Percentiles rank a stretch among this genome's conserved stretches.
Conservation (phyloP, 1,140 invertebrate species). For the Drosophila neocordata region DNA sequence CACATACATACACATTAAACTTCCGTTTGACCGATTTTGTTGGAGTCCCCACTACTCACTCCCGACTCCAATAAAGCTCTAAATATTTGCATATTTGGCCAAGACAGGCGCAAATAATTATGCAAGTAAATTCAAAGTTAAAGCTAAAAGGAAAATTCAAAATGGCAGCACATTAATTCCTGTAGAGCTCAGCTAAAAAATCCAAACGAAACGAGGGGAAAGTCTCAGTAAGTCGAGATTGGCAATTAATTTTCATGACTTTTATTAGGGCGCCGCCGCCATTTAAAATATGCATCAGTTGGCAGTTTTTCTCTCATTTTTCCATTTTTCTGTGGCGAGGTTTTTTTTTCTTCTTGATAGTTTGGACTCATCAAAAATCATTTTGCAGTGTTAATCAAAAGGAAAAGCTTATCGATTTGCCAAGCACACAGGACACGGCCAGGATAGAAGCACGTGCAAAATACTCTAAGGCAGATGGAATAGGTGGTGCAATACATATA, state of each 20-base stretch:
- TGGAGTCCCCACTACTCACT: neutral
- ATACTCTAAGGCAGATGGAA: neutral
- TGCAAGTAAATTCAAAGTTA: neutral
- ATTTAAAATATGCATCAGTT: constrained; percentile 28
- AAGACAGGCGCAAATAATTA: constrained; percentile 12
- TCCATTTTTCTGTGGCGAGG: neutral
- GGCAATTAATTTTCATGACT: constrained; percentile 72
- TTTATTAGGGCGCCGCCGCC: constrained; percentile 23
- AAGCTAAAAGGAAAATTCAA: constrained; percentile 23
- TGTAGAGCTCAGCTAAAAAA: constrained; percentile 46
- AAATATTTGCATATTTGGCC: constrained; percentile 58
- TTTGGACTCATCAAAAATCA: constrained; percentile 41
- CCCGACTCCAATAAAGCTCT: neutral
- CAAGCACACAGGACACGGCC: neutral
- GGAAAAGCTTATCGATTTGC: constrained; percentile 33
- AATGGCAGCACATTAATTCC: constrained; percentile 47
- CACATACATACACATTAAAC: constrained; percentile 9
- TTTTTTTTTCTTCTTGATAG: neutral
- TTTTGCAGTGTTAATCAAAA: constrained; percentile 53
- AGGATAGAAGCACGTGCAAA: constrained; percentile 9
- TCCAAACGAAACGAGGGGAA: neutral
- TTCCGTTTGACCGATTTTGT: constrained; percentile 58
- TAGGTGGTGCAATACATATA: no score
- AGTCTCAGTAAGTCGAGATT: constrained; percentile 33
- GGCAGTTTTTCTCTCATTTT: constrained; percentile 23